Conservation (phyloP, 2,797 vertebrate genomes). For the Rhinichthys osculus region DNA sequence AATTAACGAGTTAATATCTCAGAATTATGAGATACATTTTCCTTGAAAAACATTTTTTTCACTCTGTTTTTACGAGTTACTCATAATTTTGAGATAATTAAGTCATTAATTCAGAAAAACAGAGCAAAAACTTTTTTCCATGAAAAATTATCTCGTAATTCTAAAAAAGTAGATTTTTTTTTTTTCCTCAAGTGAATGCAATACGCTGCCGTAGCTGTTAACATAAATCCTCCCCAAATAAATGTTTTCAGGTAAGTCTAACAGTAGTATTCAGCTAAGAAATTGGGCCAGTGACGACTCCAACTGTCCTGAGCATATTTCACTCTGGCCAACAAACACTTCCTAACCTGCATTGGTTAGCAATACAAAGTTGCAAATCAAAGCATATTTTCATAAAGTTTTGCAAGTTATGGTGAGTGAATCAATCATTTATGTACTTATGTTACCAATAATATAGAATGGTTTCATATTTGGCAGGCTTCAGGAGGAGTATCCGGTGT, state of each 20-base stretch:
- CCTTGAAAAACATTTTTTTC: too few species aligned
- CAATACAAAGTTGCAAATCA: background rate
- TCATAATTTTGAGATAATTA: too few species aligned
- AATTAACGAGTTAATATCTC: too few species aligned
- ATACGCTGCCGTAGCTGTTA: background rate
- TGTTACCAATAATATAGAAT: background rate
- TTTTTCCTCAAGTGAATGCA: too few species aligned
- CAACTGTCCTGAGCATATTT: background rate
- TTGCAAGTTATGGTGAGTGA: background rate
- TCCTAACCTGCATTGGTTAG: background rate
- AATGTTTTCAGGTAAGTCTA: background rate
- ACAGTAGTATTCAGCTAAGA: background rate
- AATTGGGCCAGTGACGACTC: background rate
- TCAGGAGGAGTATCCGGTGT: constrained; percentile 94
- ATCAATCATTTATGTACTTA: background rate
- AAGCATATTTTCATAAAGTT: too few species aligned
- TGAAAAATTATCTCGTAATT: too few species aligned
- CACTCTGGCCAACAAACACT: background rate
- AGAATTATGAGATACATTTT: too few species aligned
- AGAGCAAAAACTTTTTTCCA: too few species aligned
- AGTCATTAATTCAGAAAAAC: too few species aligned
- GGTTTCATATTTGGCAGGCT: constrained; percentile 77
- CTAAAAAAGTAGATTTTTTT: too few species aligned
- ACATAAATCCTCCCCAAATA: background rate
- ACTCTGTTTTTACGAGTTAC: too few species aligned